A percentile compares a stretch with the other conserved stretches of the same genome.
phyloP scores from a whole-genome alignment of 1,140 invertebrate genomes.

The Episyrphus balteatus region DNA sequence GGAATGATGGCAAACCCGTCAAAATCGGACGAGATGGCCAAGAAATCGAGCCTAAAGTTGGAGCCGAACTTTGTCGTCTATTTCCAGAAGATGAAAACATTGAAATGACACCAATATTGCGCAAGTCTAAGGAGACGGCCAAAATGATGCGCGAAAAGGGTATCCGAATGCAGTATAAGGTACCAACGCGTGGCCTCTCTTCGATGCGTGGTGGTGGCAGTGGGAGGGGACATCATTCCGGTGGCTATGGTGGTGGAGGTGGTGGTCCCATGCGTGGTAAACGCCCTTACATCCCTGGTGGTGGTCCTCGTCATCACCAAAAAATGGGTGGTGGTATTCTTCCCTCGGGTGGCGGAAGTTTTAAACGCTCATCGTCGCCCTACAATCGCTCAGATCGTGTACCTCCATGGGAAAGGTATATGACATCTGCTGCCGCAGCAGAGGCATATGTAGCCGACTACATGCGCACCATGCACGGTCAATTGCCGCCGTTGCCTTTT shows the following conservation, averaged over 20 bases:
- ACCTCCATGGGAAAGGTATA: conserved; percentile 38
- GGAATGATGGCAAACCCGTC: conserved; percentile 97
- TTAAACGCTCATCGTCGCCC: conserved; percentile 48
- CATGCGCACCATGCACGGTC: conserved; percentile 70
- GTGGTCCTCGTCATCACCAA: conserved; percentile 25
- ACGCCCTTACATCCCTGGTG: conserved; percentile 6
- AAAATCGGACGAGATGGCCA: conserved; percentile 98
- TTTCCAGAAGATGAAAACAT: conserved; percentile 90
- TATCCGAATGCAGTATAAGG: conserved; percentile 37
- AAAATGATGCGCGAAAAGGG: conserved; percentile 44
- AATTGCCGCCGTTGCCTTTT: conserved; percentile 61
- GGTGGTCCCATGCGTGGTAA: conserved; percentile 22
- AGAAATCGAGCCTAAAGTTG: conserved; percentile 92
- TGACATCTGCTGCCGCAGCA: conserved; percentile 50
- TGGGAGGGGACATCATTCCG: conserved; percentile 21
- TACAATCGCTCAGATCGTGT: conserved; percentile 38
- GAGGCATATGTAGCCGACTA: conserved; percentile 67
- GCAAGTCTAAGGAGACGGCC: conserved; percentile 77
- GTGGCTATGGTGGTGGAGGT: conserved; percentile 33
- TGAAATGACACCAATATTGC: conserved; percentile 80
- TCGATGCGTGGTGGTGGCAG: conserved; percentile 39
- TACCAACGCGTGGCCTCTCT: conserved; percentile 38
- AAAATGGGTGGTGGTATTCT: conserved; percentile 10
- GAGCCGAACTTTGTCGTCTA: conserved; percentile 84
- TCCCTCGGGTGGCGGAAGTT: conserved; percentile 35